Base-by-base conservation (phyloP, 2,888 invertebrate species). In the Sminthurides aquaticus region DNA sequence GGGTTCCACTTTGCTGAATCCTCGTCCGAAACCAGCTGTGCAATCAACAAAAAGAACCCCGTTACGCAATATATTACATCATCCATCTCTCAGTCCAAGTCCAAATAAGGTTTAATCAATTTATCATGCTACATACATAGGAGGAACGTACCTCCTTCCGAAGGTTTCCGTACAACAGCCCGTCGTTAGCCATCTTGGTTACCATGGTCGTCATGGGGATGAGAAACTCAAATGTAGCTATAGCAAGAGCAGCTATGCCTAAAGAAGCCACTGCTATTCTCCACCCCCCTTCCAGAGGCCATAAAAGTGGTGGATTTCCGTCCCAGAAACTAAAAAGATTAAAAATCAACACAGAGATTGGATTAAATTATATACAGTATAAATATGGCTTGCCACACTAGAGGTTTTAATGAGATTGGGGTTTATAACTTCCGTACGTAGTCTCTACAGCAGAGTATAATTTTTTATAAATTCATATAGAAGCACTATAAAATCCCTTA, bases 251-350 rank as follows among this genome's bases (percentile, higher is more conserved):
- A 15, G 74, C 67, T 20, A 74, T 71, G 34, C 71, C 71, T 24
- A 72, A 55, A 18, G 72, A 68, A 18, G 72, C 74, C 8, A 72
- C 71, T 24, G 63, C 64, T 11, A 74, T 57, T 60, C 74, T 60
- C 72, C 72, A 74, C 28, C 72, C 71, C n/a, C 71, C 72, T n/a
- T 68, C 67, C 20, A 74, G 61, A 15, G 72, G 74, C 71, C 72
- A 72, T 15, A 74, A 62, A 43, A 74, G 25, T 29, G 74, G 74
- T 28, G 74, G 74, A 61, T 72, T 72, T 8, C 74, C 71, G 57
- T 69, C 73, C 72, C 72, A 74, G n/a, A 73, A 49, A 43, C 73
- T 73, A 22, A 8, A 59, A 18, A 73, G 43, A 43, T 71, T 73
- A 22, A 8, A 59, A 29, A 15, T 22, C 8, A 20, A 15, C 5